Percentiles rank a stretch among this genome's conserved stretches.
Evolutionary conservation across 1,140 invertebrate species (phyloP).

Genomic region (Cephus cinctus): DNA sequence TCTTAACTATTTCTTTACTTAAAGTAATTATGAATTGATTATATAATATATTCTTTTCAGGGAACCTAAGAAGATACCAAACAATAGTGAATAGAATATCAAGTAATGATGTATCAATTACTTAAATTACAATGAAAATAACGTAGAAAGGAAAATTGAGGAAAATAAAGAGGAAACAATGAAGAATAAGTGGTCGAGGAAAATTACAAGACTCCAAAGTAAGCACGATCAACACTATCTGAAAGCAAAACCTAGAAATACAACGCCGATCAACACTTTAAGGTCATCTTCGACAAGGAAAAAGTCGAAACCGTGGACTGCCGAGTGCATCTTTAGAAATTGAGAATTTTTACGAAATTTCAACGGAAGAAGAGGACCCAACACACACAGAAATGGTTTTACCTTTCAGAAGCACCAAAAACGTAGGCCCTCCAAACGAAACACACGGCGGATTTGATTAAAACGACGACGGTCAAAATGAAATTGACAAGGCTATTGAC

Average conservation of each 20-base stretch:
- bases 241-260: no score
- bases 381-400: not conserved
- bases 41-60: no score
- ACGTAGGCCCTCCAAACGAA: no score
- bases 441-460: no score
- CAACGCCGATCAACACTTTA: no score
- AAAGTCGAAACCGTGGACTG: conserved; percentile 28
- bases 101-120: no score
- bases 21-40: no score
- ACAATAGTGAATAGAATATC: no score
- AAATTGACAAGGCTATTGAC: not conserved
- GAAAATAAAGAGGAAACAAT: conserved; percentile 18
- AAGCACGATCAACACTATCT: no score
- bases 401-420: not conserved
- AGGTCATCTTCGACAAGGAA: conserved; percentile 26
- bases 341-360: not conserved
- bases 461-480: not conserved
- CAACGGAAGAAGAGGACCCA: not conserved
- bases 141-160: conserved; percentile 30
- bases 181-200: conserved; percentile 31
- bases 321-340: not conserved
- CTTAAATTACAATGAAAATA: no score
- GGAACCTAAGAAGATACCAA: no score
- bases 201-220: conserved; percentile 22
- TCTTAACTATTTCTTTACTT: no score